These are phyloP conservation scores for Caenorhabditis plicata DNA, from an alignment of 2,888 invertebrate genomes.

Conservation along the genomic window DNA sequence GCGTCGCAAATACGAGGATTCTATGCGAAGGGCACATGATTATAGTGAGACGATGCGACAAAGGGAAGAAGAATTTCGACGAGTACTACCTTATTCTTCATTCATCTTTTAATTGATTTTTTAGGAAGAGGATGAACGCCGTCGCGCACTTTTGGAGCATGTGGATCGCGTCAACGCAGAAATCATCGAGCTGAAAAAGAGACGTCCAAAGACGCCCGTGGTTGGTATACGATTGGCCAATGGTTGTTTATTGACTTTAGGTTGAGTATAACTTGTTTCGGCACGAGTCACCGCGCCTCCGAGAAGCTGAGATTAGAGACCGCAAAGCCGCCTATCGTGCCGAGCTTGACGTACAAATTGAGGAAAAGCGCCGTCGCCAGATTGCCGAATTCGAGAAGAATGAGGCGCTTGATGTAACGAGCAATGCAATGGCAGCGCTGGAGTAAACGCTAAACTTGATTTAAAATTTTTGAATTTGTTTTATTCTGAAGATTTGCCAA, in stretches of 20 bases:
- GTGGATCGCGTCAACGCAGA: constrained; percentile 48
- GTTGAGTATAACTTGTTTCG: constrained; percentile 44
- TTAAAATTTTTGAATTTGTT: not conserved
- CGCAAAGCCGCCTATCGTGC: constrained; percentile 31
- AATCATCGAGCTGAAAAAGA: constrained; percentile 32
- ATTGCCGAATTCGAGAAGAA: constrained; percentile 35
- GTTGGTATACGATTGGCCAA: constrained; percentile 1
- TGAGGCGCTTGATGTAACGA: constrained; percentile 40
- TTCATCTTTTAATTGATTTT: constrained; percentile 2
- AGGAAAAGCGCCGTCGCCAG: constrained; percentile 30
- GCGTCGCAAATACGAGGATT: constrained; percentile 30
- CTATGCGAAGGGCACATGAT: constrained; percentile 25
- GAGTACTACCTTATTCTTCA: not conserved
- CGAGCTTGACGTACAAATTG: constrained; percentile 39
- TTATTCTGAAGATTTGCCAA: constrained; percentile 28
- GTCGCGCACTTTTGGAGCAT: constrained; percentile 33
- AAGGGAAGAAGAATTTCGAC: constrained; percentile 19
- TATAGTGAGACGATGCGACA: constrained; percentile 25
- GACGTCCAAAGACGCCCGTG: constrained; percentile 32
- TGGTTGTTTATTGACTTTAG: constrained; percentile 7
- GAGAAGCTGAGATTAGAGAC: constrained; percentile 13
- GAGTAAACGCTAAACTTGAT: constrained; percentile 16
- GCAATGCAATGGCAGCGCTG: constrained; percentile 40
- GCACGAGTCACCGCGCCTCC: constrained; percentile 24
- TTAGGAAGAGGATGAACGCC: constrained; percentile 28